These are phyloP conservation scores for Prunella strophiata DNA, from an alignment of 2,797 vertebrate species.

Conservation along the genomic window DNA sequence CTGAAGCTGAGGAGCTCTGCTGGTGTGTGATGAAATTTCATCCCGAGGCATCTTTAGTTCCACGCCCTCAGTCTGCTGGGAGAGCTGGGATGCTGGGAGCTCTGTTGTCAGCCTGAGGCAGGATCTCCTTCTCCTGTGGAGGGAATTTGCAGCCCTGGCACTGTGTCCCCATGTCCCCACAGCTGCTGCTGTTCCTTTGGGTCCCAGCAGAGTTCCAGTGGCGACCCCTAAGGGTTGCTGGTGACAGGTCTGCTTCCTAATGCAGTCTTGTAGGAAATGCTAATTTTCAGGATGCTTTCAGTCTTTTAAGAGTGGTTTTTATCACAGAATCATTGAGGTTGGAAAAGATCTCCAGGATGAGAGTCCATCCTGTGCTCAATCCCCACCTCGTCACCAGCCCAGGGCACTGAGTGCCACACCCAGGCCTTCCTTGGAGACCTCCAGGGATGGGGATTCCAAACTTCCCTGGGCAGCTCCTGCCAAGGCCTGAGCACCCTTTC, in stretches of 20 bases:
- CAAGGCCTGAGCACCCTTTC: background rate
- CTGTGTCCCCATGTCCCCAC: background rate
- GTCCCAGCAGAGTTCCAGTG: background rate
- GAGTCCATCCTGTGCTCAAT: rapidly evolving
- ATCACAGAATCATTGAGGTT: background rate
- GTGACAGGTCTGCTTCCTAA: background rate
- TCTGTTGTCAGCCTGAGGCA: background rate
- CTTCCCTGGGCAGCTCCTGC: background rate
- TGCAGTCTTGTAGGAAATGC: background rate
- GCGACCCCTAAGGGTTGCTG: background rate
- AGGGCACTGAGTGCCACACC: rapidly evolving
- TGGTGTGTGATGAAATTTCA: constrained; percentile 61
- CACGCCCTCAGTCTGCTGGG: background rate
- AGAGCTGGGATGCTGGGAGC: background rate
- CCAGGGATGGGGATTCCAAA: background rate
- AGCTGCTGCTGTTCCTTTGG: background rate
- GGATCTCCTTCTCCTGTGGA: background rate
- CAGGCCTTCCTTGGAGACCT: background rate
- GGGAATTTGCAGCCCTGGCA: background rate
- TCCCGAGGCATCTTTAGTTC: background rate
- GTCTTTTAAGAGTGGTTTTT: background rate
- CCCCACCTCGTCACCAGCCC: rapidly evolving
- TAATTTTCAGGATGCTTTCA: background rate
- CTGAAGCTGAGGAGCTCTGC: background rate
- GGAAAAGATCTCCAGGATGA: background rate